Base-by-base conservation (phyloP, 1,140 invertebrate species). In the Sogatella furcifera region DNA sequence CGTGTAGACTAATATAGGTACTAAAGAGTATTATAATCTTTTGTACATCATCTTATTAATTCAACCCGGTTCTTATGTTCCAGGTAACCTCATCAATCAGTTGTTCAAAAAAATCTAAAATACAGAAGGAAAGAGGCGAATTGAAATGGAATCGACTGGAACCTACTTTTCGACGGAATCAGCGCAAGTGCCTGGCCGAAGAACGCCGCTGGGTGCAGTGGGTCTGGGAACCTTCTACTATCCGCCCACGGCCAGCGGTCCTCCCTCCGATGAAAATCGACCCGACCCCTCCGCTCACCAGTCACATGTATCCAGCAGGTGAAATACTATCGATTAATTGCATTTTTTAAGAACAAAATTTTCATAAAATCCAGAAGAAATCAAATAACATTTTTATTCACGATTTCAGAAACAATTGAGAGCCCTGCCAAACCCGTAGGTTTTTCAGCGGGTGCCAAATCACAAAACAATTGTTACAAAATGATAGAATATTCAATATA, bases 181-280 rank as follows among this genome's bases (percentile, higher is more conserved):
- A 24, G 44, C 22, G 2, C 68, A 76, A 65, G 80, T 84, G 59
- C 84, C 84, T n/a, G 86, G 85, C 19, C 71, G 86, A 63, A 77
- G 89, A 63, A 90, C 88, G 59, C 89, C 89, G 17, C 70, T 91
- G 53, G 86, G 88, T 8, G 81, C 87, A n/a, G 87, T 91, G 5
- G 87, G 88, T 13, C 76, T 90, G 6, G 86, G 88, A 19, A 87
- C 88, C 14, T 89, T 89, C 72, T 90, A 90, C 72, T 82, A 81
- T 67, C 68, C 71, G 10, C 78, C 81, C 79, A 83, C 69, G 76
- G 78, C 46, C 21, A 49, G 68, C 61, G 63, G 31, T 49, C 65
- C 46, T 17, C 52, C 80, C 13, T 84, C 84, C 4, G 88, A 91
- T 70, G 88, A 91, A 73, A 90, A 90, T 69, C 83, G 85, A 67